Conservation (phyloP, 2,113 vertebrate species). For the Bolborhynchus lineola region DNA sequence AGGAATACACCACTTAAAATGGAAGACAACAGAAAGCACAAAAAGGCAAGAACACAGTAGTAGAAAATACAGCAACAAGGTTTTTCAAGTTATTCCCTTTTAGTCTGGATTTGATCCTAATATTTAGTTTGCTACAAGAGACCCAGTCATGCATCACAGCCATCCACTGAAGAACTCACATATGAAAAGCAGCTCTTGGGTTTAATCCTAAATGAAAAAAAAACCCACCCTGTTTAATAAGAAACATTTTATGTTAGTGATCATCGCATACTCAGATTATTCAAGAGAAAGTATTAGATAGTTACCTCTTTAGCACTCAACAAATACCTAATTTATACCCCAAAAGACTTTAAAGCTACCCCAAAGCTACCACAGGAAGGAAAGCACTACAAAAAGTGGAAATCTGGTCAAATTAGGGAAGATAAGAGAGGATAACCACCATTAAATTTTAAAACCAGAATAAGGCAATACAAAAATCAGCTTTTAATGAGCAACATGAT, state of each 20-base stretch:
- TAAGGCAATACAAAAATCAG: background rate
- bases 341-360: background rate
- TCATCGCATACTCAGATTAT: background rate
- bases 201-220: conserved; percentile 43
- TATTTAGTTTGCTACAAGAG: background rate
- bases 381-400: background rate
- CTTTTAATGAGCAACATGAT: background rate
- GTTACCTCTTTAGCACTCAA: background rate
- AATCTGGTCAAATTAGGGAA: background rate
- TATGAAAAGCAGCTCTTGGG: background rate
- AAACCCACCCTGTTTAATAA: background rate
- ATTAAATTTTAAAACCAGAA: background rate
- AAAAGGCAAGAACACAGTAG: background rate
- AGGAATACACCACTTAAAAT: background rate
- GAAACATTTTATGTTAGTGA: background rate
- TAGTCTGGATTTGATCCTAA: background rate
- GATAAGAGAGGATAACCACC: background rate
- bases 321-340: background rate
- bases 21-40: background rate
- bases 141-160: background rate
- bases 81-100: conserved; percentile 3
- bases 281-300: background rate
- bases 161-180: conserved; percentile 1
- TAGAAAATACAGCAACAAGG: background rate
- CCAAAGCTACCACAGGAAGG: background rate